A percentile compares a stretch with the other conserved stretches of the same genome.
phyloP scores from a whole-genome alignment of 2,888 invertebrate genomes.

The Julus scanicus region DNA sequence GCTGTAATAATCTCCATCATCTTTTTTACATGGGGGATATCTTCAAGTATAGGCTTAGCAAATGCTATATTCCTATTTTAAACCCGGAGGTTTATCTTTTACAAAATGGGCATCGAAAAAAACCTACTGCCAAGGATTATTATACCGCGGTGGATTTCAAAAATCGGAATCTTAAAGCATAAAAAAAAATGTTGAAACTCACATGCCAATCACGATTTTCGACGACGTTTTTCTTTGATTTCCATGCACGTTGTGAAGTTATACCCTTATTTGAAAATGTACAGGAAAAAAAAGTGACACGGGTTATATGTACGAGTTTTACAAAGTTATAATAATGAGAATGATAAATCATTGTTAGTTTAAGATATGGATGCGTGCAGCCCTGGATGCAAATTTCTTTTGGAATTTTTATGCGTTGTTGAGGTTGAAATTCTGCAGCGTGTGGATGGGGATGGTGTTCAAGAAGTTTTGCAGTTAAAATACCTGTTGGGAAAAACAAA shows the following conservation, averaged over 20 bases:
- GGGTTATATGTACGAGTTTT: neutral
- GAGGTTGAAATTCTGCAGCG: too few species aligned
- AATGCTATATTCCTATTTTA: slow-evolving; percentile 23
- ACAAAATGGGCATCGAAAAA: slow-evolving; percentile 23
- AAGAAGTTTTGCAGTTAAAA: too few species aligned
- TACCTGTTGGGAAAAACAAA: too few species aligned
- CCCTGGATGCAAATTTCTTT: neutral
- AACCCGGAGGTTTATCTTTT: slow-evolving; percentile 27
- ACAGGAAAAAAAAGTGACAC: neutral
- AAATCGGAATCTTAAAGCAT: neutral
- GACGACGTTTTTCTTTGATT: slow-evolving; percentile 17
- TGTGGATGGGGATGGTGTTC: too few species aligned
- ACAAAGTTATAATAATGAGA: neutral
- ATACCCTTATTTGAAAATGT: neutral
- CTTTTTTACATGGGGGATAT: slow-evolving; percentile 16
- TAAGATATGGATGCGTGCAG: neutral
- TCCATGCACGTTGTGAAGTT: slow-evolving; percentile 5
- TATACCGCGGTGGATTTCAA: slow-evolving; percentile 24
- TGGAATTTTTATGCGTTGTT: too few species aligned
- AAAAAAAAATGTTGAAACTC: slow-evolving; percentile 2
- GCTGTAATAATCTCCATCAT: slow-evolving; percentile 28
- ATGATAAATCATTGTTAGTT: neutral
- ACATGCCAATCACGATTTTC: slow-evolving; percentile 27
- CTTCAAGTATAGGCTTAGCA: neutral
- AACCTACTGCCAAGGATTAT: slow-evolving; percentile 28